Evolutionary conservation across 2,888 invertebrate genomes (phyloP).

Genomic region (Lampropteryx suffumata): DNA sequence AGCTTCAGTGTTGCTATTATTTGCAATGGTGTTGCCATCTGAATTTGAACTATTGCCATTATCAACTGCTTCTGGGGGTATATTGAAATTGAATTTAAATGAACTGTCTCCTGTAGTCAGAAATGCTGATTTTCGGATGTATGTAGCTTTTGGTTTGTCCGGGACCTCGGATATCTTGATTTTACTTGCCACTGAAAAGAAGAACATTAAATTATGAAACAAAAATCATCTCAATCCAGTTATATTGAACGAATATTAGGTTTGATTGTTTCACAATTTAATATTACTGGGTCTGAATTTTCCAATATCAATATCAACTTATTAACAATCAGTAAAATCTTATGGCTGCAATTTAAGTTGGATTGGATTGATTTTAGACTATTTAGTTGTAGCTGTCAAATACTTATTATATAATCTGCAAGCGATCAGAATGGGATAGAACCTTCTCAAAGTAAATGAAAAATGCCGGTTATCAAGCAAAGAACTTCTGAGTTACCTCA

Average conservation of each 20-base stretch:
- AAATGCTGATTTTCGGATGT: slow-evolving; percentile 86
- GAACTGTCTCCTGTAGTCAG: slow-evolving; percentile 74
- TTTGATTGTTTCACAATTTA: slow-evolving; percentile 6
- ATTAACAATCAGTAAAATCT: too few relatives aligned
- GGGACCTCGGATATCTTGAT: slow-evolving; percentile 81
- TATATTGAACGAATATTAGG: background rate
- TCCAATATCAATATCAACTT: too few relatives aligned
- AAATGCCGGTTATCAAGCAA: too few relatives aligned
- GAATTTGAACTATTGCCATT: slow-evolving; percentile 34
- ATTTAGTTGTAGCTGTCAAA: too few relatives aligned
- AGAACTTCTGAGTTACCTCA: too few relatives aligned
- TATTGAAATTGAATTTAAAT: slow-evolving; percentile 80
- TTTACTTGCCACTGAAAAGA: slow-evolving; percentile 79
- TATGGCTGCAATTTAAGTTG: too few relatives aligned
- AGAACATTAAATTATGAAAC: slow-evolving; percentile 16
- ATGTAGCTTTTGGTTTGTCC: slow-evolving; percentile 84
- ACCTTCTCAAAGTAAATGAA: too few relatives aligned
- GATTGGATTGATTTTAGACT: too few relatives aligned
- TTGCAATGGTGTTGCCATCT: slow-evolving; percentile 21
- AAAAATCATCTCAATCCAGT: background rate
- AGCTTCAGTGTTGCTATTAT: slow-evolving; percentile 23
- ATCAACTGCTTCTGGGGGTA: slow-evolving; percentile 52
- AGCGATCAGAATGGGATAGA: too few relatives aligned
- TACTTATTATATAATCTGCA: too few relatives aligned
- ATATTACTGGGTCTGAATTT: background rate